Evolutionary conservation across 1,140 invertebrate species (phyloP).

Genomic region (Sminthurinus signatus): DNA sequence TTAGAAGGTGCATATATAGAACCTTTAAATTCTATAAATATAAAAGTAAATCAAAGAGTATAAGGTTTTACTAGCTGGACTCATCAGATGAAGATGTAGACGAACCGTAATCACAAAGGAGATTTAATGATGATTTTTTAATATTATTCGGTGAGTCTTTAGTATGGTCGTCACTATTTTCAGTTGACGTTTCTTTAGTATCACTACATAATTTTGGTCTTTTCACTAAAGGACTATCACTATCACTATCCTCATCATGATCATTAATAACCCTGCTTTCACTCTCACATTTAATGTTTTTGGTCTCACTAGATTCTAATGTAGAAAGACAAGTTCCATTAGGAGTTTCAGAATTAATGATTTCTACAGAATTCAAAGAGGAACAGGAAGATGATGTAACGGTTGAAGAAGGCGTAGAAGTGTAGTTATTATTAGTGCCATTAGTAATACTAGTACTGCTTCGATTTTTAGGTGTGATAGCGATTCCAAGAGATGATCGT

Average conservation of each 20-base stretch:
- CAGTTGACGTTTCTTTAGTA: not conserved
- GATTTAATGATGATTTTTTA: not conserved
- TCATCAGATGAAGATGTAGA: constrained; percentile 7
- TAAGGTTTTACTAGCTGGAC: not conserved
- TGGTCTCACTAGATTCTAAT: too few species aligned
- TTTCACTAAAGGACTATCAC: too few species aligned
- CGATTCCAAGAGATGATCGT: constrained; percentile 5
- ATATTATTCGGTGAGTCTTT: not conserved
- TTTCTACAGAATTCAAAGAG: not conserved
- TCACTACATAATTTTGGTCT: not conserved
- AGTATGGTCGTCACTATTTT: not conserved
- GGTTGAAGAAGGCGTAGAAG: not conserved
- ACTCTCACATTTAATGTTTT: too few species aligned
- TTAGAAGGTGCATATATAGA: too few species aligned
- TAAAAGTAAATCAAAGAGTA: too few species aligned
- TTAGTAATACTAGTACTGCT: not conserved
- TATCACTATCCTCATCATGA: too few species aligned
- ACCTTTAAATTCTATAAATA: too few species aligned
- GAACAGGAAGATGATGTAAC: not conserved
- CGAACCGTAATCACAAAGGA: not conserved
- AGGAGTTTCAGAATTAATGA: too few species aligned
- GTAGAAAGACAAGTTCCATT: too few species aligned
- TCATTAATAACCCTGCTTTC: too few species aligned
- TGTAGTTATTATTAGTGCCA: not conserved
- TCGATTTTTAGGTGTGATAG: not conserved